Evolutionary conservation across 2,113 vertebrate genomes (phyloP), one percentile per base, ranked within the genome.

Genomic region (Menura novaehollandiae): DNA sequence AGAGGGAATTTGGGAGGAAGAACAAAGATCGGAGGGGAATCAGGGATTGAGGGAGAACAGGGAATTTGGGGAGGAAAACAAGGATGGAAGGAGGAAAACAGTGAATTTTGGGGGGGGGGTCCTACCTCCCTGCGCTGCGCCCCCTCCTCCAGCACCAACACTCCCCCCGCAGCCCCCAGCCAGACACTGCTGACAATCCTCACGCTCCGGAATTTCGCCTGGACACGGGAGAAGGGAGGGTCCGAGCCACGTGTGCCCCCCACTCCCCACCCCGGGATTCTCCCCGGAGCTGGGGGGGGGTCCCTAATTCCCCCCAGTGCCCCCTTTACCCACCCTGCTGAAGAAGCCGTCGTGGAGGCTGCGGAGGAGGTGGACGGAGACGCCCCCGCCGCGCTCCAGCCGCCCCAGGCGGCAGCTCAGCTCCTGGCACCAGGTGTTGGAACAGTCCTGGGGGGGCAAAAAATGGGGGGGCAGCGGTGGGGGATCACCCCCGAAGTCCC

Each of bases 161-260:
- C 4, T 0, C 8, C 51, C 51, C 82, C 59, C 1, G 3, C 0
- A 2, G 47, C 82, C 15, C n/a, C 35, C 30, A 85, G n/a, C 69
- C 82, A 75, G 41, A 74, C 59, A 1, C 51, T 56, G 69, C 69
- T 64, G 59, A 74, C 19, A 9, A 85, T 64, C 51, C 30, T 64
- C 41, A 85, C 10, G 1, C 51, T 74, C 49, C 11, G 41, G 60
- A 85, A 85, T 24, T 66, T 56, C 30, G 47, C n/a, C 82, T 85
- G 67, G 32, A 44, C 10, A 24, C 8, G 26, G 32, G 32, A 43
- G 52, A 83, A 30, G 18, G 15, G 33, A 19, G 6, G 8, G 15
- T 68, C 28, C 33, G 18, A 69, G 79, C 35, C 17, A 12, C 7
- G 17, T 41, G 43, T 69, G n/a, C 8, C 3, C 9, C 11, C 39